phyloP scores from a whole-genome alignment of 2,113 vertebrate genomes.

The Bolborhynchus lineola region DNA sequence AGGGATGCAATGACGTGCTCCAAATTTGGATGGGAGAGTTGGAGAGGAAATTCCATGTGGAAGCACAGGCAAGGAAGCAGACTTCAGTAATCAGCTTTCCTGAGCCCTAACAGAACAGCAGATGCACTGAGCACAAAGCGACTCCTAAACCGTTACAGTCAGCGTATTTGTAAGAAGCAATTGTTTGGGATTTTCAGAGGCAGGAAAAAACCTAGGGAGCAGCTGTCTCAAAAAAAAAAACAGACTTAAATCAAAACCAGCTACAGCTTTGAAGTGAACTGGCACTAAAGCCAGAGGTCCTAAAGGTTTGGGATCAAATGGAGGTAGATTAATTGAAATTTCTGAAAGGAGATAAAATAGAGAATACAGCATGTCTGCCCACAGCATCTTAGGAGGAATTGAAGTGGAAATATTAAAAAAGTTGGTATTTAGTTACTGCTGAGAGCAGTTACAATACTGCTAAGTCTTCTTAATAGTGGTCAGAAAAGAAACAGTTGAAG shows the following conservation, averaged over 20 bases:
- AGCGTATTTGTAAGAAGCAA: constrained; percentile 13
- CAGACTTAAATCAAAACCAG: not conserved
- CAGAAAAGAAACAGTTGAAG: not conserved
- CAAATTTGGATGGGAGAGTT: not conserved
- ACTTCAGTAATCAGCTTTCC: not conserved
- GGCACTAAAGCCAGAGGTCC: not conserved
- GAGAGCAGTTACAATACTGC: not conserved
- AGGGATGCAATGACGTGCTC: not conserved
- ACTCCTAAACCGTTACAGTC: not conserved
- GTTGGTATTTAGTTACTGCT: not conserved
- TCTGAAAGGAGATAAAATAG: not conserved
- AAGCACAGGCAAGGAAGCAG: not conserved
- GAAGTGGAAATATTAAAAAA: not conserved
- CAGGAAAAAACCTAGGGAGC: not conserved
- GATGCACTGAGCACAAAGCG: not conserved
- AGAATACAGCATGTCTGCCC: not conserved
- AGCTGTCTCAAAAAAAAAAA: constrained; percentile 27
- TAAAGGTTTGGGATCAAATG: not conserved
- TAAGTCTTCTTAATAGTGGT: not conserved
- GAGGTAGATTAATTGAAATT: not conserved
- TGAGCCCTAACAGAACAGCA: not conserved
- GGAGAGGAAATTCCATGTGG: not conserved
- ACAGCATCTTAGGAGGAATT: not conserved
- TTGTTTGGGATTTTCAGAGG: constrained; percentile 11
- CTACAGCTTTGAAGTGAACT: not conserved